Base-by-base conservation (phyloP, 2,888 invertebrate species). In the Drosophila barbarae region DNA sequence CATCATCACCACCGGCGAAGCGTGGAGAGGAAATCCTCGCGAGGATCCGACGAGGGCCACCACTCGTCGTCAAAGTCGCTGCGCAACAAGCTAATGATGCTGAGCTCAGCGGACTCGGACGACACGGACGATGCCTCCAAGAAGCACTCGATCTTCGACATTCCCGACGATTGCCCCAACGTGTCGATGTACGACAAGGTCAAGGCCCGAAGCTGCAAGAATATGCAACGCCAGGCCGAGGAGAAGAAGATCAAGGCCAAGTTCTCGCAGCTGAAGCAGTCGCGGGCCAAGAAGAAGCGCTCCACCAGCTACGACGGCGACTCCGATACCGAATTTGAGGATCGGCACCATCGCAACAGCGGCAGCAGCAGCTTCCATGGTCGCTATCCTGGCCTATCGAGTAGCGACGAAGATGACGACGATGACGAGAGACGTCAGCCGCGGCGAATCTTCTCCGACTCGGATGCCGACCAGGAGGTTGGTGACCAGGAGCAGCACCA, bases 141-240 rank as follows among this genome's bases (percentile, higher is more conserved):
- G 88, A 95, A 96, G 88, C 96, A 96, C 90, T 96, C 96, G 57
- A 96, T 96, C 85, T 96, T 97, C 88, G 96, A 96, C 87, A 96
- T 96, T 61, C 93, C 95, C 44, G 96, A 96, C 85, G 88, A 88
- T 9, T 96, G 94, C 65, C 96, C 97, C 1, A 97, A 97, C 87
- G 96, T 97, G 66, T 98, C 98, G 10, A 98, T 98, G 98, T 98
- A 98, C 88, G 98, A 98, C 88, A 98, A 98, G 90, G 97, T 97
- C 0, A 97, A 97, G 89, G 97, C 97, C 4, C 92, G 97, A 39
- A 96, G 97, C 26, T 96, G 96, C 83, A 96, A 97, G 89, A 97
- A 96, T 88, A 95, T 96, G 94, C 95, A 96, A 87, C 96, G 96
- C 87, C 94, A 96, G 87, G 95, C 95, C 86, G 96, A 96, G 88